Conservation (phyloP, 2,113 vertebrate species). For the Pan paniscus region DNA sequence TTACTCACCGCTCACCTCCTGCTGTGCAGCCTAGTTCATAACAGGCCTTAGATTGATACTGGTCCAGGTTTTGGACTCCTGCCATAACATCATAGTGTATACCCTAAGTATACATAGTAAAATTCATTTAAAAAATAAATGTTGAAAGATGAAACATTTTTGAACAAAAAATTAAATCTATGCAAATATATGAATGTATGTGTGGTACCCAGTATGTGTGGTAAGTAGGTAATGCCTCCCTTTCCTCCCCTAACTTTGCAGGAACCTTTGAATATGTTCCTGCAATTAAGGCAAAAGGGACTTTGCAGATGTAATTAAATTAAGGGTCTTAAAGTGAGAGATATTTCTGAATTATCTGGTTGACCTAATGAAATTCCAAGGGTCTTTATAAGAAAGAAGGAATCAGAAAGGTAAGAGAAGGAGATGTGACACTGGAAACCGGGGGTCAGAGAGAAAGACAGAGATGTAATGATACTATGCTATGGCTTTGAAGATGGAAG, state of each 20-base stretch:
- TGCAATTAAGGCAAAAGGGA: neutral
- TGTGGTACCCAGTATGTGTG: neutral
- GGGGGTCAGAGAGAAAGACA: neutral
- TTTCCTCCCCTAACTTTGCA: neutral
- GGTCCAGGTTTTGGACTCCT: too few relatives aligned
- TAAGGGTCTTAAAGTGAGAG: neutral
- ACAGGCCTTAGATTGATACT: too few relatives aligned
- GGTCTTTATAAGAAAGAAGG: neutral
- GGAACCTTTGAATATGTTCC: neutral
- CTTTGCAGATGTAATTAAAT: neutral
- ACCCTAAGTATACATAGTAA: neutral
- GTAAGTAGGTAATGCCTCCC: neutral
- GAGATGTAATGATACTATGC: neutral
- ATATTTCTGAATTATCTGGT: neutral
- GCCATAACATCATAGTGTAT: neutral
- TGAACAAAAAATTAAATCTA: neutral
- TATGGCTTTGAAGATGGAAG: neutral
- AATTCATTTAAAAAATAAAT: neutral
- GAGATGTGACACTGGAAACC: neutral
- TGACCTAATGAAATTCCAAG: neutral
- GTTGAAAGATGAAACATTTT: neutral
- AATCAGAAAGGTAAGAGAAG: neutral
- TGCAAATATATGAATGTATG: neutral
- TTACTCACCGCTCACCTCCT: too few relatives aligned
- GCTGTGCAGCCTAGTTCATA: too few relatives aligned